These are phyloP conservation scores for Tryphoninae sp. DNA, from an alignment of 2,888 invertebrate genomes.

Conservation along the genomic window DNA sequence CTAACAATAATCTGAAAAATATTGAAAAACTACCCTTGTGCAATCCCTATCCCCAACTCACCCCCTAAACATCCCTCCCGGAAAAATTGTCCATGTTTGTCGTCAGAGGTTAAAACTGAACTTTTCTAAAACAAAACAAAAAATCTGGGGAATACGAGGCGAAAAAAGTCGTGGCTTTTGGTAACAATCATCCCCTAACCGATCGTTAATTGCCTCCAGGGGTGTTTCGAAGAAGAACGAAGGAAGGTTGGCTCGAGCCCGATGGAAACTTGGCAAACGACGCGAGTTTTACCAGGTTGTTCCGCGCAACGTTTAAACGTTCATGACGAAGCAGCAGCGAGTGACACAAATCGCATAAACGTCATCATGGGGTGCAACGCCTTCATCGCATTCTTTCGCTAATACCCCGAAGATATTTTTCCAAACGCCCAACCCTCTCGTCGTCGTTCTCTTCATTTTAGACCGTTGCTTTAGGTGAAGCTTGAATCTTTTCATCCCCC, in stretches of 20 bases:
- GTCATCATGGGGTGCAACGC: constrained; percentile 22
- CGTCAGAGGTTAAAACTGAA: too few species aligned
- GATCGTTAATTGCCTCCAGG: constrained; percentile 50
- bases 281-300: constrained; percentile 21
- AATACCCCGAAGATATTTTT: constrained; percentile 42
- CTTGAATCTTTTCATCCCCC: constrained; percentile 32
- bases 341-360: constrained; percentile 39
- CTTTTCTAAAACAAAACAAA: too few species aligned
- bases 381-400: constrained; percentile 18
- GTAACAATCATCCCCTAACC: neutral
- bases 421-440: constrained; percentile 1
- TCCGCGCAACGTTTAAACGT: constrained; percentile 35
- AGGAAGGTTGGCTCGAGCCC: constrained; percentile 11
- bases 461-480: constrained; percentile 3
- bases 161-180: constrained; percentile 3
- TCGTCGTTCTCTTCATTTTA: constrained; percentile 19
- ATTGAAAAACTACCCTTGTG: too few species aligned
- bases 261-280: constrained; percentile 50
- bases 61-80: too few species aligned
- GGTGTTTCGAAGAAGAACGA: constrained; percentile 36
- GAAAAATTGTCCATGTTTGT: too few species aligned
- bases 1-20: too few species aligned
- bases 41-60: too few species aligned
- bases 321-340: constrained; percentile 42
- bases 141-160: neutral